These are phyloP conservation scores for Amyelois transitella DNA, from an alignment of 1,140 invertebrate species.

Conservation along the genomic window DNA sequence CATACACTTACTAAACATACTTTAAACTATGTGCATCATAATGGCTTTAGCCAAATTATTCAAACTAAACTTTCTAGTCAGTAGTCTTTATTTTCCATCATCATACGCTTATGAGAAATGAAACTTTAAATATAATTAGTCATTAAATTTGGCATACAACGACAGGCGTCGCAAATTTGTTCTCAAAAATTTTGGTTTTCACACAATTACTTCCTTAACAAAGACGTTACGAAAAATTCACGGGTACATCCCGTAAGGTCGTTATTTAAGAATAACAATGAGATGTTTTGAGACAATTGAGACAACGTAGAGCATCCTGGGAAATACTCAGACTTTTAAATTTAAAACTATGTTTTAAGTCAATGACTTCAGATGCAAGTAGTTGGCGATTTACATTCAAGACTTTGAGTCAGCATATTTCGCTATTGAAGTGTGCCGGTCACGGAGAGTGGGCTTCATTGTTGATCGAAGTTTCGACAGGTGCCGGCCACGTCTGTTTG, in stretches of 20 bases:
- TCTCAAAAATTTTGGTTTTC: conserved; percentile 25
- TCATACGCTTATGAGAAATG: background rate
- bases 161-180: background rate
- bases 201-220: conserved; percentile 68
- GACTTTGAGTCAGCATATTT: conserved; percentile 2
- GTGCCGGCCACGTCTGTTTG: background rate
- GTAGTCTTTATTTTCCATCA: background rate
- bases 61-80: background rate
- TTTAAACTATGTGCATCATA: too few species aligned
- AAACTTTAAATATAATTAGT: background rate
- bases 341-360: conserved; percentile 17
- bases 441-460: background rate
- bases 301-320: conserved; percentile 25
- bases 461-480: background rate
- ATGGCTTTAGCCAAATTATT: background rate
- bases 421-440: conserved; percentile 1
- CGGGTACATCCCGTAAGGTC: conserved; percentile 44
- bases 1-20: too few species aligned
- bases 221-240: conserved; percentile 64
- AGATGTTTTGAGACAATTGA: conserved; percentile 32
- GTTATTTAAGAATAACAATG: conserved; percentile 31
- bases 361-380: conserved; percentile 11
- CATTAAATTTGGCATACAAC: background rate
- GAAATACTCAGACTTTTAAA: conserved; percentile 15
- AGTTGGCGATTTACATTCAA: background rate